Base-by-base conservation (phyloP, 1,140 invertebrate species). In the Laodelphax striatellus region DNA sequence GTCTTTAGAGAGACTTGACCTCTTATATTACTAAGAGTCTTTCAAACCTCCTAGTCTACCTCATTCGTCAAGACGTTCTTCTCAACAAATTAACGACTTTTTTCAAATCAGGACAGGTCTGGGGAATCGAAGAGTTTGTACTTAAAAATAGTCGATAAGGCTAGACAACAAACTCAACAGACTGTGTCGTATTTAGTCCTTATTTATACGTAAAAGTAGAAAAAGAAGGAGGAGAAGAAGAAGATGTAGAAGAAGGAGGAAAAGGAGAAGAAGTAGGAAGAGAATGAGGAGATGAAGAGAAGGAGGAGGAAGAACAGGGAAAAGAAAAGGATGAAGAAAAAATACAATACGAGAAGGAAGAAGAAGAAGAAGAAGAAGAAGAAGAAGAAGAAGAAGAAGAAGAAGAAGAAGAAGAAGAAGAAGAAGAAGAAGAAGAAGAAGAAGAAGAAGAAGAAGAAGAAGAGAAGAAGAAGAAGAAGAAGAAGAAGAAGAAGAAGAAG, bases 401-500 rank as follows among this genome's bases (percentile, higher is more conserved):
- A 57, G 24, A 31, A 16, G 52, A 55, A 57, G 54, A 50, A 52
- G 57, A 58, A 63, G 34, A 38, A 19, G 17, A 16, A 24, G 17
- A 17, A n/a, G n/a, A 55, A 42, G 38, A 34, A 52, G 21, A 50
- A 31, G 44, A 58, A 52, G 57, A 43, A 57, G 31, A 62, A 52
- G 19, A 54, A 62, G 62, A 46, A 38, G 54, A 52, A 52, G 22
- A 22, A 11, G 22, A 21, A 52, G 22, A 22, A 52, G 52, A 22
- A 52, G 22, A 22, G 11, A 16, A 22, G 22, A 11, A 22, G 22
- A 16, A 22, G 21, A 22, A 52, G 22, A 16, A 52, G 22, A 52
- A 54, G 21, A 62, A 24, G 55, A 38, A 55, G 17, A 63, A 52
- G 61, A 46, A 59, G 59, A 55, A 60, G 42, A 46, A 60, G 57